Conservation (phyloP, 2,888 invertebrate genomes). For the Nomada ferruginata region DNA sequence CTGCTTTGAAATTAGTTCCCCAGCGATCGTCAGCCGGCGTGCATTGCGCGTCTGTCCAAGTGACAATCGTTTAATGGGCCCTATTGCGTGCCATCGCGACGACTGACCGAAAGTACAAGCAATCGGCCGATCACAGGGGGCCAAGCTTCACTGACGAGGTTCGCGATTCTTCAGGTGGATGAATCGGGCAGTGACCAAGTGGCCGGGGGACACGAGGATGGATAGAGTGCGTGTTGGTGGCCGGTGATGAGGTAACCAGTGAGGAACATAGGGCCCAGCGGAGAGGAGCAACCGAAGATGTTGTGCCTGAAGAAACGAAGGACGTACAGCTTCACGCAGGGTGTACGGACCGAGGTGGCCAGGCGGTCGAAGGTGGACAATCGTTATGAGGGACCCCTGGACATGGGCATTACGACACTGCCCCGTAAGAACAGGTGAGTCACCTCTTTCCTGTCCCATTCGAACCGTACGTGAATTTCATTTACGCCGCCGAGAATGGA, state of each 20-base stretch:
- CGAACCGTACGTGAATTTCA: constrained; percentile 14
- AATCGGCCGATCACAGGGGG: too few relatives aligned
- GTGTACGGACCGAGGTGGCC: constrained; percentile 71
- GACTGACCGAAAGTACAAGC: too few relatives aligned
- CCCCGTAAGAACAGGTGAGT: constrained; percentile 78
- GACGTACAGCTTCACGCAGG: constrained; percentile 80
- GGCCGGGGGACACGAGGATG: constrained; percentile 20
- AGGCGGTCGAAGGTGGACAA: constrained; percentile 70
- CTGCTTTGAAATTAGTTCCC: neutral
- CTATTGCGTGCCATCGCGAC: too few relatives aligned
- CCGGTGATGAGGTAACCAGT: constrained; percentile 43
- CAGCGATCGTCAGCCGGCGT: neutral
- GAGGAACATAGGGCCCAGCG: neutral
- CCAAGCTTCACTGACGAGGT: neutral
- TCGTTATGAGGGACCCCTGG: constrained; percentile 72
- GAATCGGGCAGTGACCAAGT: constrained; percentile 8
- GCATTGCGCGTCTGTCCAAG: neutral
- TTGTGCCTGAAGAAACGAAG: constrained; percentile 79
- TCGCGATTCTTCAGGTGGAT: constrained; percentile 27
- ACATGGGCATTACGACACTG: constrained; percentile 76
- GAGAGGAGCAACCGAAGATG: constrained; percentile 64
- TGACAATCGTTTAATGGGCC: too few relatives aligned
- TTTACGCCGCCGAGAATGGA: too few relatives aligned
- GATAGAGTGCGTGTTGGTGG: constrained; percentile 18
- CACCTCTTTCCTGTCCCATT: constrained; percentile 38